Evolutionary conservation across 2,113 vertebrate genomes (phyloP).

Genomic region (Cebidichthys violaceus): DNA sequence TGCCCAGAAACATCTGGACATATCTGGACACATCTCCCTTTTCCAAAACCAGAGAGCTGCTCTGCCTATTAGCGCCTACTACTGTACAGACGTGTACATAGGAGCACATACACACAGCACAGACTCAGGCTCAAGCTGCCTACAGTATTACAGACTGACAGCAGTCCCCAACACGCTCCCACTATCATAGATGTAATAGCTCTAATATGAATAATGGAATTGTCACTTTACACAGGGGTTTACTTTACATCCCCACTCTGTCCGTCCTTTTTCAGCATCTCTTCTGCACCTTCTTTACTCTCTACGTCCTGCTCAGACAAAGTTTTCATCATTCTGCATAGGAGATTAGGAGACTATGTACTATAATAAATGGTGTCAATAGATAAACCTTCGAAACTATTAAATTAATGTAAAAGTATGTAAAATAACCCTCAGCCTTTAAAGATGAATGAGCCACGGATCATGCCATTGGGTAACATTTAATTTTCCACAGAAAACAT

Average conservation of each 20-base stretch:
- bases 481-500: slow-evolving; percentile 2
- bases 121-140: background rate
- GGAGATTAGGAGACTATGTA: background rate
- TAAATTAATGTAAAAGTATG: background rate
- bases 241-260: slow-evolving; percentile 13
- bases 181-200: slow-evolving; percentile 47
- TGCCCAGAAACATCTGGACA: slow-evolving; percentile 54
- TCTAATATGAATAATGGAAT: slow-evolving; percentile 61
- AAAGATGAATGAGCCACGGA: background rate
- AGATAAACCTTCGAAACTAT: background rate
- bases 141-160: slow-evolving; percentile 7
- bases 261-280: slow-evolving; percentile 14
- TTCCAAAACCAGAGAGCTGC: slow-evolving; percentile 35
- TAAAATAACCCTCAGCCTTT: background rate
- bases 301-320: background rate
- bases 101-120: slow-evolving; percentile 21
- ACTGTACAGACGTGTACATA: slow-evolving; percentile 3
- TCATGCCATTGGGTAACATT: background rate
- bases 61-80: slow-evolving; percentile 23
- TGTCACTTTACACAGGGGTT: slow-evolving; percentile 36
- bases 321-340: background rate
- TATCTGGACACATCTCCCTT: slow-evolving; percentile 38
- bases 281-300: background rate
- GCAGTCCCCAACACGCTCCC: slow-evolving; percentile 10
- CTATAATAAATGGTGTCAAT: background rate